These are phyloP conservation scores for Masticophis lateralis DNA, from an alignment of 2,797 vertebrate genomes.

Conservation along the genomic window DNA sequence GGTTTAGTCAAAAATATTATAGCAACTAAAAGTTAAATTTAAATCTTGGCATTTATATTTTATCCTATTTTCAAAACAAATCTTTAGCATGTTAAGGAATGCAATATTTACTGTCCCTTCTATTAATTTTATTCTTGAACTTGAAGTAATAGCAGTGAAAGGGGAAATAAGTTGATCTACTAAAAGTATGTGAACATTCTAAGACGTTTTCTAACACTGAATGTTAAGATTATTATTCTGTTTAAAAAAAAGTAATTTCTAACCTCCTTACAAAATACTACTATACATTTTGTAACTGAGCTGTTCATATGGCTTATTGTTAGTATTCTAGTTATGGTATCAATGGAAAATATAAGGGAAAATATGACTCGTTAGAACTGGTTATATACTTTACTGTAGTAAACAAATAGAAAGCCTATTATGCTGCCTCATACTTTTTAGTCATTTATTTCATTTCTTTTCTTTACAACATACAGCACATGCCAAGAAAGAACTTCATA, in stretches of 20 bases:
- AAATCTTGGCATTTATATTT: background rate
- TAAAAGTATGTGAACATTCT: slow-evolving; percentile 8
- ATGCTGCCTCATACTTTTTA: slow-evolving; percentile 54
- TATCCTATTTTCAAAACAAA: background rate
- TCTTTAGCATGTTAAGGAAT: background rate
- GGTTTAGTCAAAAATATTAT: background rate
- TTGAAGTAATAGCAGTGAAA: slow-evolving; percentile 2
- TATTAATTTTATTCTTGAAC: background rate
- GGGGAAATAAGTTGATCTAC: slow-evolving; percentile 47
- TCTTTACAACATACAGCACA: slow-evolving; percentile 58
- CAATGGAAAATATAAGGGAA: slow-evolving; percentile 48
- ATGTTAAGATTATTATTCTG: slow-evolving; percentile 46
- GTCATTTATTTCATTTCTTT: slow-evolving; percentile 68
- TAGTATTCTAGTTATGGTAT: slow-evolving; percentile 62
- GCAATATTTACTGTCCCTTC: background rate
- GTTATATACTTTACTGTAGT: slow-evolving; percentile 65
- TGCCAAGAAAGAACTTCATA: slow-evolving; percentile 66
- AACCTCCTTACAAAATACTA: slow-evolving; percentile 43
- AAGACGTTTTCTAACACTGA: slow-evolving; percentile 22
- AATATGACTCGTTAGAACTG: slow-evolving; percentile 68
- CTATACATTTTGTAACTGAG: slow-evolving; percentile 48
- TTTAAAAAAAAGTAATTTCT: slow-evolving; percentile 35
- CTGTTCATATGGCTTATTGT: slow-evolving; percentile 53
- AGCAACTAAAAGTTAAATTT: background rate
- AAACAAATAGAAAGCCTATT: slow-evolving; percentile 66